phyloP scores from a whole-genome alignment of 92 coral and sea anemone genomes.

The Epizoanthus illoricatus region DNA sequence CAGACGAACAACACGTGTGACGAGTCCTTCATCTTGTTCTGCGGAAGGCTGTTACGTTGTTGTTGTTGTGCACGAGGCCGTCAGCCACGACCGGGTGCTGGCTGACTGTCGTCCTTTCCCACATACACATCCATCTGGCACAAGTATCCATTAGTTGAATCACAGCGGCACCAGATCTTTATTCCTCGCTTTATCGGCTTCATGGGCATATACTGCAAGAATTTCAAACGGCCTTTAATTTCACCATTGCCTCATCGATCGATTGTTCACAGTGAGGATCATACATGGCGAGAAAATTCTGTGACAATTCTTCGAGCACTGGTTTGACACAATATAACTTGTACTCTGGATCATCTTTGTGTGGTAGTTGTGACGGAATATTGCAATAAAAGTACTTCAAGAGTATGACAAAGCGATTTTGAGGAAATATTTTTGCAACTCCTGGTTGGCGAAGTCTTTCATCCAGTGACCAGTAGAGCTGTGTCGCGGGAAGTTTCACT shows the following conservation, averaged over 20 bases:
- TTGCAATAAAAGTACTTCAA: constrained; percentile 17
- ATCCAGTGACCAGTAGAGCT: constrained; percentile 5
- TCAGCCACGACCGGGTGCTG: neutral
- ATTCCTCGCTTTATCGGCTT: constrained; percentile 27
- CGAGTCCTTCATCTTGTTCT: neutral
- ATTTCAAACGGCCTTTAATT: constrained; percentile 11
- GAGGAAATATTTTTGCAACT: constrained; percentile 23
- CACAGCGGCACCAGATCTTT: constrained; percentile 38
- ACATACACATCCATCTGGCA: constrained; percentile 35
- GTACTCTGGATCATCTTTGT: constrained; percentile 13
- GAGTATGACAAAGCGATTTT: constrained; percentile 7
- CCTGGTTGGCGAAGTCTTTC: constrained; percentile 2
- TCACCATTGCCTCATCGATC: too few relatives aligned
- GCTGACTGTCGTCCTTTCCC: neutral
- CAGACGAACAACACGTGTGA: constrained; percentile 26
- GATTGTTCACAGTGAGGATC: too few relatives aligned
- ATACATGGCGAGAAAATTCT: neutral
- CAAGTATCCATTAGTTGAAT: constrained; percentile 34
- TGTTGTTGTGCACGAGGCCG: neutral
- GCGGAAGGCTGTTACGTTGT: neutral
- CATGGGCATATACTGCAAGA: constrained; percentile 29
- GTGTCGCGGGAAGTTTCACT: constrained; percentile 13
- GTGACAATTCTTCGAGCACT: neutral
- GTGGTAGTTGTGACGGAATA: constrained; percentile 14
- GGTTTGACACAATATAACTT: constrained; percentile 18